phyloP scores from a whole-genome alignment of 2,797 vertebrate species.

The Aplochiton taeniatus region DNA sequence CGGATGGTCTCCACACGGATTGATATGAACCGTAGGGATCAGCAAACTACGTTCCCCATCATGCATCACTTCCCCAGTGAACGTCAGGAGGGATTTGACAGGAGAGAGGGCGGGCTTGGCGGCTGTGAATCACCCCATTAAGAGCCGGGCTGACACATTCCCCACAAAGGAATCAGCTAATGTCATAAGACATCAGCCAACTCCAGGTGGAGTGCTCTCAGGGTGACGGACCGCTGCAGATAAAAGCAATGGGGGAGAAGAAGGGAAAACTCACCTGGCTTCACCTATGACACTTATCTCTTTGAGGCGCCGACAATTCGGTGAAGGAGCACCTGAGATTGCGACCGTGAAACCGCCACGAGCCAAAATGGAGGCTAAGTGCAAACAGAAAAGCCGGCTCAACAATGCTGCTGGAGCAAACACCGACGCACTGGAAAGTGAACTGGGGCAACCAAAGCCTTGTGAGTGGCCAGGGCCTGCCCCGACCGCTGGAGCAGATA shows the following conservation, averaged over 20 bases:
- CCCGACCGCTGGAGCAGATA: neutral
- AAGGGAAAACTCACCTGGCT: neutral
- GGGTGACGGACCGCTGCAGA: conserved; percentile 39
- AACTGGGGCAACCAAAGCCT: no score
- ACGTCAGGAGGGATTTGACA: conserved; percentile 26
- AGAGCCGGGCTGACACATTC: conserved; percentile 36
- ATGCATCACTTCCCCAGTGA: conserved; percentile 22
- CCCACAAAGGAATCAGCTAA: conserved; percentile 38
- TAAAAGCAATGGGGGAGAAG: neutral
- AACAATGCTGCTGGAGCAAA: no score
- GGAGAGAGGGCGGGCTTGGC: neutral
- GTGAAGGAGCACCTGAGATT: no score
- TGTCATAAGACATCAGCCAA: conserved; percentile 49
- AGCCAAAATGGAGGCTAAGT: no score
- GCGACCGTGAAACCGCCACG: no score
- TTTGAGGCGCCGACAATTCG: no score
- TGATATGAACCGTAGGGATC: conserved; percentile 22
- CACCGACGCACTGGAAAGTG: no score
- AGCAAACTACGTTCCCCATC: conserved; percentile 42
- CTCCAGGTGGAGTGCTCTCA: conserved; percentile 39
- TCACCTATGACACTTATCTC: neutral
- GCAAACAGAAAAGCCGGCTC: no score
- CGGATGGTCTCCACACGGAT: conserved; percentile 15
- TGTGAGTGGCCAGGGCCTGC: neutral
- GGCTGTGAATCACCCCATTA: conserved; percentile 10